Evolutionary conservation across 2,113 vertebrate genomes (phyloP), one percentile per base, ranked within the genome.

Genomic region (Todiramphus saurophagus): DNA sequence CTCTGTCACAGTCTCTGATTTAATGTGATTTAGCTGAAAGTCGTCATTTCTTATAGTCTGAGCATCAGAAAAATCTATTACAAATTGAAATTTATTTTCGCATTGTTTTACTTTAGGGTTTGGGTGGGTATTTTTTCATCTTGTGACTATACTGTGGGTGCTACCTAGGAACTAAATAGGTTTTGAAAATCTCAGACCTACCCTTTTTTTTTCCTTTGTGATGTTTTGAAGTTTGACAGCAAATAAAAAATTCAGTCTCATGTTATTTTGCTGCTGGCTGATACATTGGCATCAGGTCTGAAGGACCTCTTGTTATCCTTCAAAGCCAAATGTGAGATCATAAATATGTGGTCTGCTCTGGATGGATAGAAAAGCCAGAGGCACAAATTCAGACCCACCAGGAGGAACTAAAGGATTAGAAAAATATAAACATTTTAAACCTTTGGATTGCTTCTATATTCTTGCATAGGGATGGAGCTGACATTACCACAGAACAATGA

Each of bases 191-290:
- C 84, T 91, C 58, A 94, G 51, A 70, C 33, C 50, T 59, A 48
- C 13, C 21, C 41, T 91, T 82, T 89, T 85, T 89, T 90, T 85
- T 89, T 87, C n/a, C 43, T 83, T 90, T 79, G 59, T 90, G 82
- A 88, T 72, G 56, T 81, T 95, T 90, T 78, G 77, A 81, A 90
- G 48, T 87, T 89, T 89, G 93, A 95, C 90, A 94, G 83, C 33
- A 89, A 96, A 94, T 93, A 86, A 93, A 91, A 94, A 87, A 93
- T 87, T 84, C 91, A 88, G 74, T 85, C 77, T 87, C 51, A 37
- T 78, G 72, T 79, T 94, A 76, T 87, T 97, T 96, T 83, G 85
- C 78, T 90, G 60, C 79, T 89, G 85, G 85, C 51, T 89, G 77
- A 95, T 79, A 89, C 59, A 87, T 3, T 75, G 91, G 37, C 80